phyloP scores from a whole-genome alignment of 64 coral and sea anemone genomes.

The Cladopsammia gracilis region DNA sequence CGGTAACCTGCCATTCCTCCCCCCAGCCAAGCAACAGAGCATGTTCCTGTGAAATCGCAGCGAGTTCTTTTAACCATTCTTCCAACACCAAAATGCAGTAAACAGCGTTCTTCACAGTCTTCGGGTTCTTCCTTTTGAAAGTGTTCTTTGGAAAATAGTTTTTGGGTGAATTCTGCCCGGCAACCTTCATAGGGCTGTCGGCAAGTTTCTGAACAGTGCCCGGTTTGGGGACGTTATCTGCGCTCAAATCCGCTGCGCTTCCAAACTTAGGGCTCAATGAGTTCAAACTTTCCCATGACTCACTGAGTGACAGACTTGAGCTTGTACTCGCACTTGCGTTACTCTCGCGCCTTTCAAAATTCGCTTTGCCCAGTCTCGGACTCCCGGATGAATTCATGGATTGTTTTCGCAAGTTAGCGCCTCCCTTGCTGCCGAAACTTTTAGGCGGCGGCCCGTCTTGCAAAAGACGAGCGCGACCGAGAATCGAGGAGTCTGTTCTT shows the following conservation, averaged over 20 bases:
- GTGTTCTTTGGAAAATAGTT: constrained; percentile 69
- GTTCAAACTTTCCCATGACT: constrained; percentile 77
- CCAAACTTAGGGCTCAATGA: constrained; percentile 76
- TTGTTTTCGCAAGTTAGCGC: not conserved
- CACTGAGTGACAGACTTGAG: constrained; percentile 87
- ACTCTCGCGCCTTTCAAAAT: constrained; percentile 3
- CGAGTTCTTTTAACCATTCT: constrained; percentile 97
- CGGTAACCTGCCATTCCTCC: constrained; percentile 11
- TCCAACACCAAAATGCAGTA: constrained; percentile 94
- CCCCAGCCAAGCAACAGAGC: constrained; percentile 66
- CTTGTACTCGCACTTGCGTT: constrained; percentile 60
- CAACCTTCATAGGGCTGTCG: not conserved
- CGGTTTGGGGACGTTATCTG: constrained; percentile 3
- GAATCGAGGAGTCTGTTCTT: constrained; percentile 77
- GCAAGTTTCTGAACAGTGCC: constrained; percentile 21
- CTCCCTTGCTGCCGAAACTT: constrained; percentile 47
- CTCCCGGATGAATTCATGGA: not conserved
- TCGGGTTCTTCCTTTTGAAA: constrained; percentile 83
- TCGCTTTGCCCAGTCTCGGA: not conserved
- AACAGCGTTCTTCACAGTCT: constrained; percentile 89
- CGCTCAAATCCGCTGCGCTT: constrained; percentile 69
- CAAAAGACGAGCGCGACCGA: constrained; percentile 47
- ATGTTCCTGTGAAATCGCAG: constrained; percentile 97
- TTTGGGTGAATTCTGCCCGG: constrained; percentile 23
- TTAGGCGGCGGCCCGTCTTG: constrained; percentile 83